A percentile compares a stretch with the other conserved stretches of the same genome.
phyloP scores from a whole-genome alignment of 2,888 invertebrate genomes.

The Orchesella flavescens region DNA sequence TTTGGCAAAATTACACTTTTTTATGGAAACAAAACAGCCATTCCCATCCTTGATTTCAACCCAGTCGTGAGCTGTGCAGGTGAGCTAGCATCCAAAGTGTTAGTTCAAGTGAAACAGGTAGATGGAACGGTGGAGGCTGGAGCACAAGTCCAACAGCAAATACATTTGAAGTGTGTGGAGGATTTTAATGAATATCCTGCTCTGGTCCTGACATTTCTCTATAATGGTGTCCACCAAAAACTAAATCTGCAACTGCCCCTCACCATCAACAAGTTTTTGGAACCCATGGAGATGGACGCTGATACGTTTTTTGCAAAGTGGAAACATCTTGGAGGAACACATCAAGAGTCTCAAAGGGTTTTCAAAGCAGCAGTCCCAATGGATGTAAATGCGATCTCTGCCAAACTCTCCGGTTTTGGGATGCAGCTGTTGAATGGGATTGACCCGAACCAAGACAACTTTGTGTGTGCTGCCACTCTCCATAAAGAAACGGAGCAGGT shows the following conservation, averaged over 20 bases:
- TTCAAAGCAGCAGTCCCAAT: too few relatives aligned
- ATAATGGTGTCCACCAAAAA: too few relatives aligned
- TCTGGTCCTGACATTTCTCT: too few relatives aligned
- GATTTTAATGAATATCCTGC: too few relatives aligned
- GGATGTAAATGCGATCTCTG: conserved; percentile 89
- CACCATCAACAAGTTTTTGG: conserved; percentile 98
- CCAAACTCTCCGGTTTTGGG: conserved; percentile 95
- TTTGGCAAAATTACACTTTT: too few relatives aligned
- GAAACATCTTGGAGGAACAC: conserved; percentile 93
- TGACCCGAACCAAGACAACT: conserved; percentile 99
- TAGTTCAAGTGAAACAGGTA: too few relatives aligned
- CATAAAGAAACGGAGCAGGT: conserved; percentile 96
- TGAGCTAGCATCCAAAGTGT: conserved; percentile 83
- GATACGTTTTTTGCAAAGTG: conserved; percentile 98
- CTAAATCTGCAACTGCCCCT: conserved; percentile 94
- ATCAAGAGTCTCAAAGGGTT: conserved; percentile 97
- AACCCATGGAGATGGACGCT: conserved; percentile 98
- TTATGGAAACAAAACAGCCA: too few relatives aligned
- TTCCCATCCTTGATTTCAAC: conserved; percentile 81
- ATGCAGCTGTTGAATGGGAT: conserved; percentile 95
- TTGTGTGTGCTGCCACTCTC: too few relatives aligned
- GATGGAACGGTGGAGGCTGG: too few relatives aligned
- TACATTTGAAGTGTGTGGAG: too few relatives aligned
- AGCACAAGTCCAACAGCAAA: too few relatives aligned
- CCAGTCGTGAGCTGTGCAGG: conserved; percentile 83